Conservation (phyloP, 2,888 invertebrate genomes). For the Macrosoma leucophasiata region DNA sequence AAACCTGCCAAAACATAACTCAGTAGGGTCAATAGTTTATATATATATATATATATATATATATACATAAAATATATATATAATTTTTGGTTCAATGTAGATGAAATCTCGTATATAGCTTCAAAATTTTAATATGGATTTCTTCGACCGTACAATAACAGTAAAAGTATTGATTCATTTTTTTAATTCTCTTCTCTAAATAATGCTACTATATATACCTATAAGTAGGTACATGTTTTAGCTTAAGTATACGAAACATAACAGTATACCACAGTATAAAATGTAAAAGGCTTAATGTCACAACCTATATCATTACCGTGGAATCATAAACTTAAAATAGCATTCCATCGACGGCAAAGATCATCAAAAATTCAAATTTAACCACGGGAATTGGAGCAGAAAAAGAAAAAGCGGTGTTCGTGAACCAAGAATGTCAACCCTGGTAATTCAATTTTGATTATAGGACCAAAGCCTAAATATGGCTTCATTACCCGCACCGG, state of each 20-base stretch:
- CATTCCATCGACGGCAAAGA: constrained; percentile 31
- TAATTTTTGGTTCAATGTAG: too few relatives aligned
- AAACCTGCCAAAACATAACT: too few relatives aligned
- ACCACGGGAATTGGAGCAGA: constrained; percentile 66
- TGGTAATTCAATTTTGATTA: constrained; percentile 75
- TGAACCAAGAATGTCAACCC: constrained; percentile 68
- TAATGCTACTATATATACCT: too few relatives aligned
- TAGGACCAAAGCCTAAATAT: constrained; percentile 71
- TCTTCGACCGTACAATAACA: too few relatives aligned
- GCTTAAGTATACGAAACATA: constrained; percentile 1
- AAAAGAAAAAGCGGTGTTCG: constrained; percentile 62
- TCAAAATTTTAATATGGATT: too few relatives aligned
- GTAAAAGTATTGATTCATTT: too few relatives aligned
- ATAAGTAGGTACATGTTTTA: too few relatives aligned
- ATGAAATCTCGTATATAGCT: too few relatives aligned
- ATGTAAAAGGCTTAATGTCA: constrained; percentile 24
- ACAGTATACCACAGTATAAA: constrained; percentile 12
- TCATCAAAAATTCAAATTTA: constrained; percentile 62
- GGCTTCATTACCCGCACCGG: constrained; percentile 64
- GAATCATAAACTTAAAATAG: constrained; percentile 35
- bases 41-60: too few relatives aligned
- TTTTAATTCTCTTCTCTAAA: too few relatives aligned
- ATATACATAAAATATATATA: too few relatives aligned
- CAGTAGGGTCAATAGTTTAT: too few relatives aligned
- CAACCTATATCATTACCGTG: constrained; percentile 32